Conservation (phyloP, 2,888 invertebrate genomes). For the Drosophila acutilabella region DNA sequence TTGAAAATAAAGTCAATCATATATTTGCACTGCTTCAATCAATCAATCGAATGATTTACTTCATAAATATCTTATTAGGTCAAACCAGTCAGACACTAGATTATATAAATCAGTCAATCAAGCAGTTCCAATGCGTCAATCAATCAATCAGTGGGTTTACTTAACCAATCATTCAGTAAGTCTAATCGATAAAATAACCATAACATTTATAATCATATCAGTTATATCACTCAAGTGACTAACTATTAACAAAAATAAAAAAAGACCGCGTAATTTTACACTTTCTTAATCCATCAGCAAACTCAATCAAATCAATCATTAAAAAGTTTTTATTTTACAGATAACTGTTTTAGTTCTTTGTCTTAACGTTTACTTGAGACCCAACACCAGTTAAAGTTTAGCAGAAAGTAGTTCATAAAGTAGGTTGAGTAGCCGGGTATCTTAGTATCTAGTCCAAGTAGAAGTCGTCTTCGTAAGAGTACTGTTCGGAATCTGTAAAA, state of each 20-base stretch:
- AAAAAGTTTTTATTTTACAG: too few species aligned
- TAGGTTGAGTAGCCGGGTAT: background rate
- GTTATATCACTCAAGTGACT: background rate
- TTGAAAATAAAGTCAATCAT: too few species aligned
- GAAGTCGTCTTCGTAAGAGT: background rate
- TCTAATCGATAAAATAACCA: too few species aligned
- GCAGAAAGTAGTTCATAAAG: background rate
- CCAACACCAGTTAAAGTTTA: slow-evolving; percentile 4
- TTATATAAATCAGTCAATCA: background rate
- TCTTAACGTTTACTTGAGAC: background rate
- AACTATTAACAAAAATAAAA: background rate
- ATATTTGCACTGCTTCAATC: background rate
- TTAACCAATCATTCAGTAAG: too few species aligned
- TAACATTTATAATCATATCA: too few species aligned
- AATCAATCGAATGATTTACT: too few species aligned
- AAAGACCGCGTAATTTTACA: too few species aligned
- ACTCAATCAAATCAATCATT: background rate
- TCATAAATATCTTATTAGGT: too few species aligned
- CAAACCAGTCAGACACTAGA: too few species aligned
- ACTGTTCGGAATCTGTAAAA: slow-evolving; percentile 22
- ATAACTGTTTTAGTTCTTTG: background rate
- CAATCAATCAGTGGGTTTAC: too few species aligned
- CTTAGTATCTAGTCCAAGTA: background rate
- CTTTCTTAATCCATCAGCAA: background rate
- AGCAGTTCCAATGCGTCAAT: background rate